Conservation (phyloP, 2,888 invertebrate genomes). For the Halictus quadricinctus region DNA sequence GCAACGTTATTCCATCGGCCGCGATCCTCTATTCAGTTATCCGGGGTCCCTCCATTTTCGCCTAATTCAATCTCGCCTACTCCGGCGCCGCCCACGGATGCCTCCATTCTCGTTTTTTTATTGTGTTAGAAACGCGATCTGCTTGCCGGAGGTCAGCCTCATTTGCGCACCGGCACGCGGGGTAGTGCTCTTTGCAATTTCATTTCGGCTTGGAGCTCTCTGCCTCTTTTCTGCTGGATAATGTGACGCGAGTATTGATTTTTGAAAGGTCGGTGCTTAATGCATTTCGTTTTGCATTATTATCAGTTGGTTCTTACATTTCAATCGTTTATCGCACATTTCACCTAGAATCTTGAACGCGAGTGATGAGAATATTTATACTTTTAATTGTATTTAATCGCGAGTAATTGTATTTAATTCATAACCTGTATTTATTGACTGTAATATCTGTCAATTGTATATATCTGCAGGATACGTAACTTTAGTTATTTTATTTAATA, state of each 20-base stretch:
- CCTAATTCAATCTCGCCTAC: not conserved
- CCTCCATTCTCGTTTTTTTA: not conserved
- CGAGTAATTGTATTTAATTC: no score
- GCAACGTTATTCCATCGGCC: conserved; percentile 45
- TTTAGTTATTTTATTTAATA: not conserved
- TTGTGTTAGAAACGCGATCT: conserved; percentile 1
- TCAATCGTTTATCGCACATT: not conserved
- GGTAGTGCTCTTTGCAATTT: not conserved
- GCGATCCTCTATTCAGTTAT: conserved; percentile 5
- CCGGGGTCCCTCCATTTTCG: not conserved
- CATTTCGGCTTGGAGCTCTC: not conserved
- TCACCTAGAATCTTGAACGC: not conserved
- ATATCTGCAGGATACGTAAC: not conserved
- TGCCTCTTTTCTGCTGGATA: not conserved
- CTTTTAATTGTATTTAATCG: not conserved
- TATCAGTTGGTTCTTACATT: not conserved
- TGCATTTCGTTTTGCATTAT: not conserved
- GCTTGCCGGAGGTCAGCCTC: not conserved
- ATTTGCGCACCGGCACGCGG: not conserved
- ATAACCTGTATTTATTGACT: not conserved
- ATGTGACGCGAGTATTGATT: not conserved
- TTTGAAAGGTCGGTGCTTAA: not conserved
- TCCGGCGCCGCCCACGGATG: not conserved
- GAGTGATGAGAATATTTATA: not conserved
- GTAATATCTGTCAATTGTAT: not conserved